Percentiles rank a stretch among this genome's conserved stretches.
Conservation (phyloP, 2,113 vertebrate species). For the Psittacara wagleri region DNA sequence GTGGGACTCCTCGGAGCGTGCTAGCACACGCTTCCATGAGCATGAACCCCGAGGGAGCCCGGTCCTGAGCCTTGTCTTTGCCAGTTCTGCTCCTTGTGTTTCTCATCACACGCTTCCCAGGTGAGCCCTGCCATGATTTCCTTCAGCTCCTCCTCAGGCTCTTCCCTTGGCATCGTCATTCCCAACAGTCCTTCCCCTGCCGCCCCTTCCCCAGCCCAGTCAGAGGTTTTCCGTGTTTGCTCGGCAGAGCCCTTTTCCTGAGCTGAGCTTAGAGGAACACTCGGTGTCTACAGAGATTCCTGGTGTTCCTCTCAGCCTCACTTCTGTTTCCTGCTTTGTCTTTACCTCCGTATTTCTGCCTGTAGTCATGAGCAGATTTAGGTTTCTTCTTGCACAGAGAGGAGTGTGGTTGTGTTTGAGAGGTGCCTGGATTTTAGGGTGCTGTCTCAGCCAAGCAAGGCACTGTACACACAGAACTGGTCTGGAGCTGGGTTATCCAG, state of each 20-base stretch:
- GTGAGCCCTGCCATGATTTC: not conserved
- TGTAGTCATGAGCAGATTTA: not conserved
- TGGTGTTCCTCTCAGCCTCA: not conserved
- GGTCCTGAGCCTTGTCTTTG: not conserved
- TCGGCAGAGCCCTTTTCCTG: not conserved
- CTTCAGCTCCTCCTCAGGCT: not conserved
- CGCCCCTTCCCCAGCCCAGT: not conserved
- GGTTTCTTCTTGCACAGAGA: not conserved
- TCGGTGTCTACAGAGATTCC: not conserved
- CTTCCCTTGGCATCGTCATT: not conserved
- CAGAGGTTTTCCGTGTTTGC: not conserved
- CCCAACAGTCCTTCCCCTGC: not conserved
- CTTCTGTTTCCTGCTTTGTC: not conserved
- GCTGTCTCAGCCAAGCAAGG: not conserved
- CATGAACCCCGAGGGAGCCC: not conserved
- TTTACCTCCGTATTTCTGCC: not conserved
- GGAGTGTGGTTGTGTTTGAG: accelerated
- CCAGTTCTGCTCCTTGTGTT: not conserved
- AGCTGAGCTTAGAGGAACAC: not conserved
- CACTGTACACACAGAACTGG: accelerated
- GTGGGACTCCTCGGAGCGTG: not conserved
- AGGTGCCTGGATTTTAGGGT: not conserved
- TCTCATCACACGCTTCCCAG: not conserved
- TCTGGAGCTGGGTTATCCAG: not conserved
- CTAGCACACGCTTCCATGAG: not conserved